Evolutionary conservation across 1,140 invertebrate species (phyloP).

Genomic region (Megalonaias nervosa): DNA sequence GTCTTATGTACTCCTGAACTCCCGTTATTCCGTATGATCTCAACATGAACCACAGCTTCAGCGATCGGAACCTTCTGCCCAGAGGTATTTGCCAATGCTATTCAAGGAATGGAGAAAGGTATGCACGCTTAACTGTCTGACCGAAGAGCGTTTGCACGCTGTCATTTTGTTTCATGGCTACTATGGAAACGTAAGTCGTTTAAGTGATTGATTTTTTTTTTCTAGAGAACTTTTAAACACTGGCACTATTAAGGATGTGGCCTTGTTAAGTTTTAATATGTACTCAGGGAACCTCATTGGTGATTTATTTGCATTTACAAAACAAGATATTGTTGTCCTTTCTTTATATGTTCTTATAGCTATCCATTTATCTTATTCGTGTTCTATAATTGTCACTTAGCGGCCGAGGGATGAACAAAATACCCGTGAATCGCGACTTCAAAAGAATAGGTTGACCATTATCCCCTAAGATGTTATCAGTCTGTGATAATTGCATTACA

Average conservation of each 20-base stretch:
- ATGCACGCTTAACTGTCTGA: background rate
- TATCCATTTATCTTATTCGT: too few species aligned
- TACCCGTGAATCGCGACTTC: too few species aligned
- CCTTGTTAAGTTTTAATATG: background rate
- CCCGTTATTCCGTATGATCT: slow-evolving; percentile 87
- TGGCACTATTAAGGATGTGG: background rate
- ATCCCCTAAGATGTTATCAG: too few species aligned
- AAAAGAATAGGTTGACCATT: too few species aligned
- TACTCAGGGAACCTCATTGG: background rate
- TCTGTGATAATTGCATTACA: too few species aligned
- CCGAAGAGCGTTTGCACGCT: background rate
- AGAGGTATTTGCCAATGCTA: slow-evolving; percentile 96
- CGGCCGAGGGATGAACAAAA: too few species aligned
- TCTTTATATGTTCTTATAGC: too few species aligned
- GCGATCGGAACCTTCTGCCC: slow-evolving; percentile 89
- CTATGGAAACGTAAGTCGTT: too few species aligned
- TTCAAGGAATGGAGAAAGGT: slow-evolving; percentile 24
- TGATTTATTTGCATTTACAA: too few species aligned
- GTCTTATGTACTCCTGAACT: slow-evolving; percentile 84
- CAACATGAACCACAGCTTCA: slow-evolving; percentile 97
- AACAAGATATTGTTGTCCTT: too few species aligned
- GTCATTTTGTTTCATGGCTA: background rate
- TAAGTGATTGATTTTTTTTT: background rate
- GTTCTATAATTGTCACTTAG: too few species aligned
- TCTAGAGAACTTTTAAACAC: background rate